These are phyloP conservation scores for Megaleporinus macrocephalus DNA, from an alignment of 2,113 vertebrate species.

Conservation along the genomic window DNA sequence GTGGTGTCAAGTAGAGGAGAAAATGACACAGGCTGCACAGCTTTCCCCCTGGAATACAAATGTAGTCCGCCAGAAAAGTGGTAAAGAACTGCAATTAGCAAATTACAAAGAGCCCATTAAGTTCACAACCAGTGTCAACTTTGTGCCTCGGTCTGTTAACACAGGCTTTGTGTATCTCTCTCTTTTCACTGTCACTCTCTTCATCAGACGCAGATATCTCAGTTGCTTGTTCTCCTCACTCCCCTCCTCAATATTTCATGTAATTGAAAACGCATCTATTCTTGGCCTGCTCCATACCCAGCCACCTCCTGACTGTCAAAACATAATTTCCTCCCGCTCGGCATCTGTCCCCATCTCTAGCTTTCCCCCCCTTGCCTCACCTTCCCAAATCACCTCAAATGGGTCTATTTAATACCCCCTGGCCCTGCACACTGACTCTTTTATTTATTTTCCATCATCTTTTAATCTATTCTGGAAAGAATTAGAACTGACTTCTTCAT, in stretches of 20 bases:
- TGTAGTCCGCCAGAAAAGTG: background rate
- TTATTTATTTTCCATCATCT: background rate
- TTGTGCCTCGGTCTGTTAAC: background rate
- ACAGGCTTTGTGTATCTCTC: background rate
- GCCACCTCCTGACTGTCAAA: constrained; percentile 67
- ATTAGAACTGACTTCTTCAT: background rate
- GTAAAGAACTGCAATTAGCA: background rate
- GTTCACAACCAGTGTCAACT: background rate
- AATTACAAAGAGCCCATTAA: constrained; percentile 1
- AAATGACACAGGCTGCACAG: constrained; percentile 4
- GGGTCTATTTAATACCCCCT: background rate
- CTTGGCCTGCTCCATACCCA: constrained; percentile 57
- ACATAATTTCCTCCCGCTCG: constrained; percentile 66
- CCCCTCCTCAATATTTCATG: constrained; percentile 73
- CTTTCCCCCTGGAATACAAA: background rate
- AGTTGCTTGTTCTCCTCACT: constrained; percentile 61
- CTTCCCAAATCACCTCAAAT: background rate
- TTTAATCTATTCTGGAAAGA: background rate
- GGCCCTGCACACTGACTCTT: background rate
- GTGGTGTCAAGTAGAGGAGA: constrained; percentile 2
- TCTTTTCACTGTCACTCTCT: background rate
- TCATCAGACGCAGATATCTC: constrained; percentile 60
- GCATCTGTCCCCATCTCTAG: constrained; percentile 38
- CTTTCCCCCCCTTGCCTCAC: constrained; percentile 5
- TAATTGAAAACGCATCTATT: constrained; percentile 71